Conservation (phyloP, 2,888 invertebrate species). For the Xylota sylvarum region DNA sequence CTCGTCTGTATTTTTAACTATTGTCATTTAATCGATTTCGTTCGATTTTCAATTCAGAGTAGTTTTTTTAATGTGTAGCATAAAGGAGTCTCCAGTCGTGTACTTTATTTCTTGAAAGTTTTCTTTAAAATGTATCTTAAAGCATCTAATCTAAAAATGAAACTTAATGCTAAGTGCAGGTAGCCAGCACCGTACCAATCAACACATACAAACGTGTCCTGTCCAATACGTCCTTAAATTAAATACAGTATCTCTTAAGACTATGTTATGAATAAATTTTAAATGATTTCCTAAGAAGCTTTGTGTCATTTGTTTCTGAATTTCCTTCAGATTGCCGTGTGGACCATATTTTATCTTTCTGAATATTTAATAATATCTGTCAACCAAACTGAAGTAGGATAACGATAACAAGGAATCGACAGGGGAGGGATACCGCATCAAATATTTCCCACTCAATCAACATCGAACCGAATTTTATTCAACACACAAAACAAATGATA, state of each 20-base stretch:
- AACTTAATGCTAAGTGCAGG: too few species aligned
- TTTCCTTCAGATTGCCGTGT: background rate
- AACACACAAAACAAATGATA: conserved; percentile 64
- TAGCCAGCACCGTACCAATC: too few species aligned
- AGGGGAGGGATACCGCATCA: conserved; percentile 43
- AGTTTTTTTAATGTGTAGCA: too few species aligned
- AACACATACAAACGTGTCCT: too few species aligned
- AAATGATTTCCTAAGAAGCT: background rate
- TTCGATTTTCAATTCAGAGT: too few species aligned
- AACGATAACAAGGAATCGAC: conserved; percentile 44
- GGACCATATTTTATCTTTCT: conserved; percentile 41
- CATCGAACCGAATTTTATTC: conserved; percentile 53
- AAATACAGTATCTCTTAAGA: background rate
- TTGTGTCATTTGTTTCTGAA: conserved; percentile 10
- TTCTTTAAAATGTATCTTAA: too few species aligned
- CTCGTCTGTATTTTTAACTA: too few species aligned
- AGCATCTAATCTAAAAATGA: too few species aligned
- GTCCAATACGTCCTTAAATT: background rate
- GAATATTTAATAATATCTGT: conserved; percentile 62
- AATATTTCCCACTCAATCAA: conserved; percentile 67
- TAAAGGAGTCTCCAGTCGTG: too few species aligned
- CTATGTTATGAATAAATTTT: background rate
- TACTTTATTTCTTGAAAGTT: too few species aligned
- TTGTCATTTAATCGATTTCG: too few species aligned
- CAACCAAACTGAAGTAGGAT: conserved; percentile 56